Evolutionary conservation across 2,113 vertebrate species (phyloP).

Genomic region (Zonotrichia leucophrys): DNA sequence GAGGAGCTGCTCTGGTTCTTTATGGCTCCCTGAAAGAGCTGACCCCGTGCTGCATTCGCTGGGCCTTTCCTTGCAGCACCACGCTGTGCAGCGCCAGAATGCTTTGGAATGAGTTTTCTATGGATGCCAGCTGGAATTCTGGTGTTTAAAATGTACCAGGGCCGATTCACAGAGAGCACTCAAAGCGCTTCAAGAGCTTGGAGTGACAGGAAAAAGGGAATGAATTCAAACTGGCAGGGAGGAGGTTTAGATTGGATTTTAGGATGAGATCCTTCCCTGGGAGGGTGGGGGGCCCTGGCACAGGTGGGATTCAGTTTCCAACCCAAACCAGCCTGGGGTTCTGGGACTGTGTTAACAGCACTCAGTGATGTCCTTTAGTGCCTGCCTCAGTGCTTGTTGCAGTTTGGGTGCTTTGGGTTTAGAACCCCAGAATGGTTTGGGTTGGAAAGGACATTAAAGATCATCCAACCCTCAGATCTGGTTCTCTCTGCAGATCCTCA

Average conservation of each 20-base stretch:
- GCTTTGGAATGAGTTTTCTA: neutral
- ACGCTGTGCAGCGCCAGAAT: neutral
- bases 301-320: neutral
- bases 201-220: neutral
- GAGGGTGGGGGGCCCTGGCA: neutral
- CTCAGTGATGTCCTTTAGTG: neutral
- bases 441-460: neutral
- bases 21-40: neutral
- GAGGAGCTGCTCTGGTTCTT: neutral
- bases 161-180: neutral
- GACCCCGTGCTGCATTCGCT: neutral
- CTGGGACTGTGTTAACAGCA: neutral
- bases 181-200: fast-evolving
- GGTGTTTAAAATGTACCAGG: neutral
- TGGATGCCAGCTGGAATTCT: neutral
- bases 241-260: neutral
- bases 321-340: neutral
- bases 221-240: neutral
- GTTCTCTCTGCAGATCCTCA: neutral
- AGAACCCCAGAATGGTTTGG: neutral
- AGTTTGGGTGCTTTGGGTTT: neutral
- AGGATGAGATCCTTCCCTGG: too few relatives aligned
- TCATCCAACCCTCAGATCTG: neutral
- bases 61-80: neutral
- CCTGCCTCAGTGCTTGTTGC: neutral